These are phyloP conservation scores for Amniataba percoides DNA, from an alignment of 2,797 vertebrate genomes.

Conservation along the genomic window DNA sequence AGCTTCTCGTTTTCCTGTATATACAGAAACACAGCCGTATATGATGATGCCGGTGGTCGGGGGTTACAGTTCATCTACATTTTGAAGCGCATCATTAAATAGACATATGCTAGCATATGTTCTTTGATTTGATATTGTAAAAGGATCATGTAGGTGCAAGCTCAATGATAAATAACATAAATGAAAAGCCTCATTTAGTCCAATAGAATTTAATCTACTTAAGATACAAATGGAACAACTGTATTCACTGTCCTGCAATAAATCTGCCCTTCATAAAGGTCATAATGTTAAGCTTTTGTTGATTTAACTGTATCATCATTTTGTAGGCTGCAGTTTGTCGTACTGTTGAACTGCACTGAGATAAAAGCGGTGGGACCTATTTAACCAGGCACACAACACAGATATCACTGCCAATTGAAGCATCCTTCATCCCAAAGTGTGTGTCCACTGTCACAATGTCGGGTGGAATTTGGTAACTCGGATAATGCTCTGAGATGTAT, in stretches of 20 bases:
- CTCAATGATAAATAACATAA: neutral
- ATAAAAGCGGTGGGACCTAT: neutral
- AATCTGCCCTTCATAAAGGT: neutral
- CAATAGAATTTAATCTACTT: no score
- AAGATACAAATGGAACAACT: no score
- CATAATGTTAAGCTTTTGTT: neutral
- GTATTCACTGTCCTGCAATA: no score
- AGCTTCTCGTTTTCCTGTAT: slow-evolving; percentile 73
- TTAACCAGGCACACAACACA: no score
- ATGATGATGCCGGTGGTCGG: no score
- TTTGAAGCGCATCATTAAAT: neutral
- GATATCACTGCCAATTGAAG: no score
- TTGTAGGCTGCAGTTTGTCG: neutral
- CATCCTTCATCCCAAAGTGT: no score
- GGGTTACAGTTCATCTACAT: neutral
- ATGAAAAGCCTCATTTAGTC: neutral
- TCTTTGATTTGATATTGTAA: neutral
- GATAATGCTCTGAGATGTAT: no score
- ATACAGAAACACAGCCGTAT: neutral
- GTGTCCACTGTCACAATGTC: no score
- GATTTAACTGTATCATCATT: neutral
- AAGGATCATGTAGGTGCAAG: neutral
- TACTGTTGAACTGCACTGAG: neutral
- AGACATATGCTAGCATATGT: neutral
- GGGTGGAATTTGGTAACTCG: no score